These are phyloP conservation scores for Lysandra bellargus DNA, from an alignment of 2,888 invertebrate species.

Conservation along the genomic window DNA sequence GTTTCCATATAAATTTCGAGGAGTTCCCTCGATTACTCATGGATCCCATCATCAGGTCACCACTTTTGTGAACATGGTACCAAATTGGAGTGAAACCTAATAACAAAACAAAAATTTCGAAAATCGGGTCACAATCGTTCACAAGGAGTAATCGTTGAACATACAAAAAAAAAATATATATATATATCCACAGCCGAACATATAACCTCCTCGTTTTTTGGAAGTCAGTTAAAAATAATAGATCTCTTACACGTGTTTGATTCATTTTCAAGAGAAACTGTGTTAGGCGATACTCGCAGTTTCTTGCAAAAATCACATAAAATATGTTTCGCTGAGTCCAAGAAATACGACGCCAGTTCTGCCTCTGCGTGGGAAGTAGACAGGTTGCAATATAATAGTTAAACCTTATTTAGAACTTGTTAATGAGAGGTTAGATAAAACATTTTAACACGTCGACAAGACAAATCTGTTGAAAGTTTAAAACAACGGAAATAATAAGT, in stretches of 20 bases:
- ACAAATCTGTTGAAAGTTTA: neutral
- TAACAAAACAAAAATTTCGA: too few species aligned
- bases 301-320: conserved; percentile 42
- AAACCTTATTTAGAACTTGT: neutral
- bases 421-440: conserved; percentile 11
- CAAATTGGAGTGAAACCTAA: too few species aligned
- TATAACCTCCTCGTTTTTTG: too few species aligned
- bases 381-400: conserved; percentile 8
- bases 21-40: too few species aligned
- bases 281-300: conserved; percentile 35
- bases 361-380: conserved; percentile 60
- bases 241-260: conserved; percentile 36
- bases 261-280: conserved; percentile 39
- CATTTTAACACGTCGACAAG: neutral
- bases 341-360: conserved; percentile 55
- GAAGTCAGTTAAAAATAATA: too few species aligned
- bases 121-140: too few species aligned
- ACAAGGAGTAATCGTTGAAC: too few species aligned
- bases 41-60: too few species aligned
- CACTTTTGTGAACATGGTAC: too few species aligned
- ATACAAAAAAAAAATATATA: too few species aligned
- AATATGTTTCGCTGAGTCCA: conserved; percentile 51
- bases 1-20: too few species aligned
- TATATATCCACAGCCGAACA: too few species aligned
- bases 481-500: neutral